Evolutionary conservation across 2,113 vertebrate genomes (phyloP), one percentile per base, ranked within the genome.

Genomic region (Prunella himalayana): DNA sequence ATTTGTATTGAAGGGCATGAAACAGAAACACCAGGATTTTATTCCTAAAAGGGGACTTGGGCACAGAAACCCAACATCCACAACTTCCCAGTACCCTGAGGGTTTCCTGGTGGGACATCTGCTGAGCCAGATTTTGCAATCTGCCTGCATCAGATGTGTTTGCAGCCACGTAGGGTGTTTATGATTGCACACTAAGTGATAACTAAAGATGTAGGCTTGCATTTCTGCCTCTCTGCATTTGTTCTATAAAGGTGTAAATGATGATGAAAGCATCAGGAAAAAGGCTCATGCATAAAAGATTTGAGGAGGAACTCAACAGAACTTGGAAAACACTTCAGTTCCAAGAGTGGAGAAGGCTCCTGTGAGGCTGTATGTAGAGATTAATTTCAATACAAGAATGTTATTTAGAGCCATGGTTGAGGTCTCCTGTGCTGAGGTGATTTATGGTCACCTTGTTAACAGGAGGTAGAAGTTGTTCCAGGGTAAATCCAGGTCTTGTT

Each of bases 1-100:
- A 11, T 18, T 63, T 45, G 3, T 2, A 20, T 17, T 21, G 31
- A 90, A 71, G 35, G 57, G 4, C 35, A 13, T 0, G 0, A 39
- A 87, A 1, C 17, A 33, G 37, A 42, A 75, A 17, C 4, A 9
- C 13, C 3, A 25, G 9, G 9, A 31, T 72, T 72, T 93, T 15
- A 44, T 44, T 56, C 57, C 15, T 25, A 2, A 17, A 57, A 31
- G 18, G 15, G 33, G 31, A 11, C 22, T 20, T 2, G 17, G 61
- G 50, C 10, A 13, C 12, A 44, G 35, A 13, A 82, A 60, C 9
- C 11, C 20, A n/a, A 14, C 9, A 7, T 33, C 7, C 11, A 5
- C 30, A 66, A 27, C 49, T 72, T 35, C 17, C 51, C 44, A 44
- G 15, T 45, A 19, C 24, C 22, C 22, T 1, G 2, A 39, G 59